Base-by-base conservation (phyloP, 2,113 vertebrate genomes). In the Protomyctophum bolini region DNA sequence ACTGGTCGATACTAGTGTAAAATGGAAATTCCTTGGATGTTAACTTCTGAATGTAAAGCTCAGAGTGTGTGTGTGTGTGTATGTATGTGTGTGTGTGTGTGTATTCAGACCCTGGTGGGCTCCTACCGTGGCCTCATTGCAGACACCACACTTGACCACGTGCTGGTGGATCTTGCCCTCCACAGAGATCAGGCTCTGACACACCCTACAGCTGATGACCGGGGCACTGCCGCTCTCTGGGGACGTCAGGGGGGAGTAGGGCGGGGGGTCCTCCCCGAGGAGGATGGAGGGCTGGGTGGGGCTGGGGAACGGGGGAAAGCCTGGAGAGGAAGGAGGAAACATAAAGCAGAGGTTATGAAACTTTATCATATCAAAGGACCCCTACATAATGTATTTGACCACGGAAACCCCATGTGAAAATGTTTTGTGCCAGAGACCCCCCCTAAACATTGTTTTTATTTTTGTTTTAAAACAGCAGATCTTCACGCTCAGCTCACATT, bases 131-230 rank as follows among this genome's bases (percentile, higher is more conserved):
- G 96, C 96, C 89, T 97, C 96, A 58, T 97, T 97, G 90, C 96
- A 97, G 81, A 97, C 93, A 0, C 95, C 94, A 73, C 96, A 97
- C 85, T 97, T 97, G 66, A 97, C 96, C 77, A 97, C 95, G 2
- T 97, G 96, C 81, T 97, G 96, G 87, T 97, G 96, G 91, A 96
- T 95, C 92, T 97, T 97, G n/a, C 95, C 96, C 88, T 97, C 96
- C 78, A 96, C 95, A 4, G 95, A 96, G 89, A 97, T 96, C 81
- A 95, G 92, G 70, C 94, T 95, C 90, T 97, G 95, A 86, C 96
- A 97, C 65, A 97, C 96, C 52, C 96, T 89, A 87, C 96, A 97
- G 87, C 88, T 95, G 90, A 97, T 96, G 70, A 96, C 93, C 4
- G 96, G 96, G 10, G 94, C 93, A 15, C 93, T 96, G 80, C 96